Evolutionary conservation across 2,113 vertebrate species (phyloP).

Genomic region (Hylia prasina): DNA sequence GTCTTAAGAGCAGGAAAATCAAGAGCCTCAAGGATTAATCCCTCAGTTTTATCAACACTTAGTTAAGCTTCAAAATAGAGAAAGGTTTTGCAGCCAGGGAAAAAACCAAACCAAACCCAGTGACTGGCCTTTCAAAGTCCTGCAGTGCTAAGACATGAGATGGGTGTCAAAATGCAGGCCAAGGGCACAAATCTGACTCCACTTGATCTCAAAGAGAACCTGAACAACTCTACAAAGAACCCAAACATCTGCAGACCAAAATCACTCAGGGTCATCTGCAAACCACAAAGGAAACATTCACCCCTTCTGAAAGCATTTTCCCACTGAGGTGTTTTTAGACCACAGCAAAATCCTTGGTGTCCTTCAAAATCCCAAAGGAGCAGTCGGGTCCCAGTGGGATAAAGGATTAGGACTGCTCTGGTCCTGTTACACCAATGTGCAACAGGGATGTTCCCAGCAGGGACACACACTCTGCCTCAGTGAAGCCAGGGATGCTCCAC

Average conservation of each 20-base stretch:
- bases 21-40: not conserved
- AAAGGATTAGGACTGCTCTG: not conserved
- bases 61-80: not conserved
- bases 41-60: not conserved
- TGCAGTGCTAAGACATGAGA: not conserved
- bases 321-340: not conserved
- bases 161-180: not conserved
- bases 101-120: not conserved
- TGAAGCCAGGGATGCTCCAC: not conserved
- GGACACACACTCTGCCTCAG: not conserved
- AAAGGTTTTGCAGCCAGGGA: not conserved
- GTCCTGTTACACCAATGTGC: fast-evolving
- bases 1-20: not conserved
- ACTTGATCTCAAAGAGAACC: not conserved
- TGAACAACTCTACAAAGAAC: not conserved
- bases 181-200: not conserved
- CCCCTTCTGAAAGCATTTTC: not conserved
- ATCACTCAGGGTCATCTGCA: not conserved
- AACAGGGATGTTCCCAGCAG: not conserved
- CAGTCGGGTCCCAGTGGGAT: fast-evolving
- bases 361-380: not conserved
- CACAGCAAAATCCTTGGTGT: not conserved
- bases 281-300: slow-evolving; percentile 30
- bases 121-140: not conserved
- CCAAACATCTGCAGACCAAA: not conserved